phyloP scores from a whole-genome alignment of 2,888 invertebrate species.

The Chymomyza procnemis region DNA sequence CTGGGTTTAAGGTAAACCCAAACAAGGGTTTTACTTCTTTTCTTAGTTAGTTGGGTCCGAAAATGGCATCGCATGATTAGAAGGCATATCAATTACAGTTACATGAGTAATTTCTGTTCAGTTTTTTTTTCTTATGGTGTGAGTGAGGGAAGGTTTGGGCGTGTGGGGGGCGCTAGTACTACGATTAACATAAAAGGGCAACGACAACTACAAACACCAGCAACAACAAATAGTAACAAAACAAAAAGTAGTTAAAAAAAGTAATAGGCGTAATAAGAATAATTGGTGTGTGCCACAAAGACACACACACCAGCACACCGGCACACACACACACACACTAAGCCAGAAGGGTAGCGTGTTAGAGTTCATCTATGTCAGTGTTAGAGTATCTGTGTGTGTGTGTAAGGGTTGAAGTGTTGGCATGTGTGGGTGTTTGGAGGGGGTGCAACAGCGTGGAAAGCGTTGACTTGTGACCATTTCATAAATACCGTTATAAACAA shows the following conservation, averaged over 20 bases:
- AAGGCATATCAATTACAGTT: slow-evolving; percentile 76
- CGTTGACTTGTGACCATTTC: slow-evolving; percentile 77
- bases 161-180: background rate
- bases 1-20: too few species aligned
- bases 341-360: background rate
- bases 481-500: slow-evolving; percentile 74
- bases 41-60: background rate
- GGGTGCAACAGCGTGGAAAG: slow-evolving; percentile 40
- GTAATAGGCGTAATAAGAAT: slow-evolving; percentile 75
- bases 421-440: too few species aligned
- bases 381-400: slow-evolving; percentile 36
- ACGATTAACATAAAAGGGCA: slow-evolving; percentile 73
- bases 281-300: slow-evolving; percentile 52
- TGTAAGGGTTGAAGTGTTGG: slow-evolving; percentile 30
- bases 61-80: slow-evolving; percentile 71
- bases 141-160: too few species aligned
- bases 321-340: background rate
- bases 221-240: slow-evolving; percentile 23
- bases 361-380: slow-evolving; percentile 13
- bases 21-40: too few species aligned
- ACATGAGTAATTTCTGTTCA: slow-evolving; percentile 52
- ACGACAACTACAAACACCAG: slow-evolving; percentile 35
- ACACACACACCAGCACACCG: background rate
- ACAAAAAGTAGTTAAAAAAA: slow-evolving; percentile 57
- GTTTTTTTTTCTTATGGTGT: background rate